These are phyloP conservation scores for Enteromius afrohamiltoni DNA, from an alignment of 2,797 vertebrate species.

Conservation along the genomic window DNA sequence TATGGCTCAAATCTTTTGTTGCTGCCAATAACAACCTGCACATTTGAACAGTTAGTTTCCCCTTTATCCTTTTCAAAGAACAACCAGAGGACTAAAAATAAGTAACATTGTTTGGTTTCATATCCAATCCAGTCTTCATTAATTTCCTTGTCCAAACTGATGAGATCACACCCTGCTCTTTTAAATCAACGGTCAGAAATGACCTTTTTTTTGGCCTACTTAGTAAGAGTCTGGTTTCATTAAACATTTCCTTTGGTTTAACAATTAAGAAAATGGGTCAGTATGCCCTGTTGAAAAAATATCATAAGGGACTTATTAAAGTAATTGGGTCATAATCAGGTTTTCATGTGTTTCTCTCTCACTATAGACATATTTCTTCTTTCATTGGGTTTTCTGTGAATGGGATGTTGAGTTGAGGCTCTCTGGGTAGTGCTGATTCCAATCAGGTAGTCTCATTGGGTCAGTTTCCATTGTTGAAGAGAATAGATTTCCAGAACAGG, in stretches of 20 bases:
- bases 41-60: neutral
- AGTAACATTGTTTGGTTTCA: neutral
- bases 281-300: neutral
- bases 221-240: neutral
- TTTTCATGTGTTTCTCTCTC: neutral
- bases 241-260: slow-evolving; percentile 9
- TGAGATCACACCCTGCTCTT: neutral
- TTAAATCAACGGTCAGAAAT: neutral
- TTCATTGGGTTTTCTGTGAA: slow-evolving; percentile 9
- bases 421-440: slow-evolving; percentile 62
- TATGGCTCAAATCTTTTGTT: slow-evolving; percentile 2
- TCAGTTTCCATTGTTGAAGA: slow-evolving; percentile 58
- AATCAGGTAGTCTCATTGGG: slow-evolving; percentile 59
- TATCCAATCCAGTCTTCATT: neutral
- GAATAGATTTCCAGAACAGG: slow-evolving; percentile 53
- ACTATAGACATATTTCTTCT: neutral
- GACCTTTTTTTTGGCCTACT: slow-evolving; percentile 12
- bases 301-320: neutral
- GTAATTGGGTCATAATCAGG: slow-evolving; percentile 14
- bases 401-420: slow-evolving; percentile 13
- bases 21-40: neutral
- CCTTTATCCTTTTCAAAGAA: neutral
- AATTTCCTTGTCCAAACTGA: slow-evolving; percentile 11
- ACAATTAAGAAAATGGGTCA: slow-evolving; percentile 16
- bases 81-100: neutral